These are phyloP conservation scores for Danionella cerebrum DNA, from an alignment of 2,113 vertebrate genomes.

Conservation along the genomic window DNA sequence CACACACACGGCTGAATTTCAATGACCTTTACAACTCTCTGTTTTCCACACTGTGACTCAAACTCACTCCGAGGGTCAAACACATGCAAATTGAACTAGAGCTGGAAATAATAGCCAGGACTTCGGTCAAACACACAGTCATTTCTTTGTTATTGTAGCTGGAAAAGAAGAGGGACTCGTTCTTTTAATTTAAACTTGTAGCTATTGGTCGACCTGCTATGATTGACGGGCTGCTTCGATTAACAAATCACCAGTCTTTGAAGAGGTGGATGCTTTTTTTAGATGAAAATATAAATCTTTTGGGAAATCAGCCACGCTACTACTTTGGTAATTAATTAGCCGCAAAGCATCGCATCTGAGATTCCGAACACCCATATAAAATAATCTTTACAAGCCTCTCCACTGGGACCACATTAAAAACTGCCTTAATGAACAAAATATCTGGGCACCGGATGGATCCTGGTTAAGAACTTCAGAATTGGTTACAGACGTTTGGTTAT, in stretches of 20 bases:
- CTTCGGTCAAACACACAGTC: neutral
- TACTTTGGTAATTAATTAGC: conserved; percentile 2
- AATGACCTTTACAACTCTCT: neutral
- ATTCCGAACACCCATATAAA: conserved; percentile 11
- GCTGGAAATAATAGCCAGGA: neutral
- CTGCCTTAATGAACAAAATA: neutral
- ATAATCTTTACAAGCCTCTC: neutral
- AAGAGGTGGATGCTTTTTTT: too few species aligned
- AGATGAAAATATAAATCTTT: too few species aligned
- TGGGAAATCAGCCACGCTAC: neutral
- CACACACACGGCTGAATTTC: neutral
- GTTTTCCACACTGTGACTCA: neutral
- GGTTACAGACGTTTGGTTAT: neutral
- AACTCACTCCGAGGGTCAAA: neutral
- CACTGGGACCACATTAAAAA: neutral
- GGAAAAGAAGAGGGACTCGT: too few species aligned
- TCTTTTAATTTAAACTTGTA: too few species aligned
- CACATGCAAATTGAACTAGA: neutral
- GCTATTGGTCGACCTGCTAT: too few species aligned
- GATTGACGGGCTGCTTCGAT: too few species aligned
- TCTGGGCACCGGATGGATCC: neutral
- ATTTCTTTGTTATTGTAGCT: too few species aligned
- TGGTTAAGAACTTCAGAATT: neutral
- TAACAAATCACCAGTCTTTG: too few species aligned
- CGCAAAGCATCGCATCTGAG: neutral